Evolutionary conservation across 2,888 invertebrate genomes (phyloP).

Genomic region (Tineola bisselliella): DNA sequence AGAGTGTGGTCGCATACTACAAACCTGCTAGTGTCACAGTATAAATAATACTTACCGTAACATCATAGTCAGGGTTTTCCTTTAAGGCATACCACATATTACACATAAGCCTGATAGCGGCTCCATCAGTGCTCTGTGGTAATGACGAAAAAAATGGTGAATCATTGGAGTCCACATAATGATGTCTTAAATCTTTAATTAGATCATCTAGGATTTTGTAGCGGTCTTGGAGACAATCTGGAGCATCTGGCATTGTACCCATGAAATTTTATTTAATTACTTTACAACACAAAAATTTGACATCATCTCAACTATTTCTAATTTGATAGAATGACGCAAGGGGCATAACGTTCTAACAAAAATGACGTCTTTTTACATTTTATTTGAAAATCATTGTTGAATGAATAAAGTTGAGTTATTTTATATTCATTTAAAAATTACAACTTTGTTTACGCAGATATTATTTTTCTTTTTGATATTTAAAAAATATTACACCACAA

Average conservation of each 20-base stretch:
- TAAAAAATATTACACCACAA: too few species aligned
- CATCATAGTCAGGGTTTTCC: slow-evolving; percentile 39
- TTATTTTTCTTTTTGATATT: too few species aligned
- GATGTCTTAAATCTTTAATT: slow-evolving; percentile 29
- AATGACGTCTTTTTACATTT: too few species aligned
- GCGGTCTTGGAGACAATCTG: slow-evolving; percentile 40
- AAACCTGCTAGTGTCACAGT: too few species aligned
- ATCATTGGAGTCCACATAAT: background rate
- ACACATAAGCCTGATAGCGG: slow-evolving; percentile 40
- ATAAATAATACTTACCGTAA: slow-evolving; percentile 26
- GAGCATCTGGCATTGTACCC: slow-evolving; percentile 33
- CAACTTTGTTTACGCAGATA: too few species aligned
- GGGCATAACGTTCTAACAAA: too few species aligned
- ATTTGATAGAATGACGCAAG: too few species aligned
- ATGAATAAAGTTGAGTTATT: too few species aligned
- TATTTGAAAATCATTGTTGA: too few species aligned
- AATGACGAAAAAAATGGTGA: background rate
- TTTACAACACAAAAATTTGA: background rate
- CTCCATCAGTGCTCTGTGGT: background rate
- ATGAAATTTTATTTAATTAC: background rate
- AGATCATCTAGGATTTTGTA: slow-evolving; percentile 39
- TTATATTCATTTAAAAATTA: too few species aligned
- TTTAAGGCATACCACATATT: slow-evolving; percentile 51
- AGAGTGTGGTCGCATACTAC: too few species aligned
- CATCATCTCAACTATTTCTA: background rate